Evolutionary conservation across 1,140 invertebrate species (phyloP).

Genomic region (Periplaneta americana): DNA sequence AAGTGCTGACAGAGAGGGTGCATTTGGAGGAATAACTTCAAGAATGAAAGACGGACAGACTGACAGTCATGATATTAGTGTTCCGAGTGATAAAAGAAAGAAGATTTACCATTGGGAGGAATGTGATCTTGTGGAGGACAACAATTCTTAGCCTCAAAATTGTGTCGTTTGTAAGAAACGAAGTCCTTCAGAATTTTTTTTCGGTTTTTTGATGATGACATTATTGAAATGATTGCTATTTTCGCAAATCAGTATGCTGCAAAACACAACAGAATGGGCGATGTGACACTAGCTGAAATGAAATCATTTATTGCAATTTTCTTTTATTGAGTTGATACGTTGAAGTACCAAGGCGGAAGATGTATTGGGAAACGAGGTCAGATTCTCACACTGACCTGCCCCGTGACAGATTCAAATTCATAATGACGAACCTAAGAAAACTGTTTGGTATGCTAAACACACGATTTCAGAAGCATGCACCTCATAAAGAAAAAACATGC

Average conservation of each 20-base stretch:
- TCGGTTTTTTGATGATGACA: not conserved
- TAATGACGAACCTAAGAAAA: not conserved
- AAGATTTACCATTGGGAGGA: not conserved
- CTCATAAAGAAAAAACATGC: constrained; percentile 1
- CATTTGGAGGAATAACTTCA: not conserved
- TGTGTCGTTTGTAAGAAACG: not conserved
- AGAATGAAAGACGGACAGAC: not conserved
- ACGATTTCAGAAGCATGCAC: not conserved
- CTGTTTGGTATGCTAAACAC: not conserved
- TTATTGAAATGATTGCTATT: not conserved
- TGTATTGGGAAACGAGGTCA: too few species aligned
- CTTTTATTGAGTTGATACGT: too few species aligned
- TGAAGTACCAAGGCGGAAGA: too few species aligned
- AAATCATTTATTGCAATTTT: too few species aligned
- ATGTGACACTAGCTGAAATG: too few species aligned
- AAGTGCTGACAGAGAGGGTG: too few species aligned
- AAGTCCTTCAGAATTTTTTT: not conserved
- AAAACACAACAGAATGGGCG: too few species aligned
- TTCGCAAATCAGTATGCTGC: not conserved
- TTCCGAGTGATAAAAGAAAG: not conserved
- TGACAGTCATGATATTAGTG: not conserved
- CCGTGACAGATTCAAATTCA: not conserved
- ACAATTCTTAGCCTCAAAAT: not conserved
- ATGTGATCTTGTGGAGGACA: not conserved
- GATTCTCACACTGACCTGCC: too few species aligned